Percentiles rank a stretch among this genome's conserved stretches.
These are phyloP conservation scores for Ephestia elutella DNA, from an alignment of 1,140 invertebrate genomes.

Conservation along the genomic window DNA sequence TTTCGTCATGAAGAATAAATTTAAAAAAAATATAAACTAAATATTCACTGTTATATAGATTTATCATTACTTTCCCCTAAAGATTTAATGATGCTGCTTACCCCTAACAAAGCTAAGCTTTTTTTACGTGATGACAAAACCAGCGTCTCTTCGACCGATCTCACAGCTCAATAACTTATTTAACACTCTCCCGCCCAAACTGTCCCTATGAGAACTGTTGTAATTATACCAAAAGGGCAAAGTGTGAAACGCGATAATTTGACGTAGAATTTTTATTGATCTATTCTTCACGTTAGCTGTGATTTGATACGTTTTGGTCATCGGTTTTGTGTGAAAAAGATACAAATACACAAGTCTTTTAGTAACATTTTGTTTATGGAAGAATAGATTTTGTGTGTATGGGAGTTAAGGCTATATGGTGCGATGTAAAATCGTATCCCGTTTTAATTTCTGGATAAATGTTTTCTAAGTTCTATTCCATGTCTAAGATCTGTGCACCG, in stretches of 20 bases:
- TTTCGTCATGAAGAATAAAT: too few relatives aligned
- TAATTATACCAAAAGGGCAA: constrained; percentile 43
- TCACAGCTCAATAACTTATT: constrained; percentile 21
- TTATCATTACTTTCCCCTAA: neutral
- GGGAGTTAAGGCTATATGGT: too few relatives aligned
- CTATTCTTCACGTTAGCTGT: constrained; percentile 15
- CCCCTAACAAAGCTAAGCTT: neutral
- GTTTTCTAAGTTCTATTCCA: too few relatives aligned
- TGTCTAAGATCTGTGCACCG: too few relatives aligned
- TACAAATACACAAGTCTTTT: too few relatives aligned
- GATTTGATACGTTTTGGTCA: neutral
- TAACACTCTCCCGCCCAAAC: constrained; percentile 17
- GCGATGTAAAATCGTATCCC: too few relatives aligned
- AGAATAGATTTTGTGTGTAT: too few relatives aligned
- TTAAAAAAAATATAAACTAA: too few relatives aligned
- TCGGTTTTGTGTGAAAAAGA: constrained; percentile 6
- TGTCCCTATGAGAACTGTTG: constrained; percentile 44
- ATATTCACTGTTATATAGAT: too few relatives aligned
- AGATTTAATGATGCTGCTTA: too few relatives aligned
- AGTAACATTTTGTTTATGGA: too few relatives aligned
- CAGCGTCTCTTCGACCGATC: neutral
- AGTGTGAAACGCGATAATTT: constrained; percentile 57
- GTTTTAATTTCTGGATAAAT: too few relatives aligned
- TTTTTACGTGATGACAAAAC: neutral
- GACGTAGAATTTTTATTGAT: constrained; percentile 37